Base-by-base conservation (phyloP, 2,113 vertebrate genomes). In the Lepus europaeus region DNA sequence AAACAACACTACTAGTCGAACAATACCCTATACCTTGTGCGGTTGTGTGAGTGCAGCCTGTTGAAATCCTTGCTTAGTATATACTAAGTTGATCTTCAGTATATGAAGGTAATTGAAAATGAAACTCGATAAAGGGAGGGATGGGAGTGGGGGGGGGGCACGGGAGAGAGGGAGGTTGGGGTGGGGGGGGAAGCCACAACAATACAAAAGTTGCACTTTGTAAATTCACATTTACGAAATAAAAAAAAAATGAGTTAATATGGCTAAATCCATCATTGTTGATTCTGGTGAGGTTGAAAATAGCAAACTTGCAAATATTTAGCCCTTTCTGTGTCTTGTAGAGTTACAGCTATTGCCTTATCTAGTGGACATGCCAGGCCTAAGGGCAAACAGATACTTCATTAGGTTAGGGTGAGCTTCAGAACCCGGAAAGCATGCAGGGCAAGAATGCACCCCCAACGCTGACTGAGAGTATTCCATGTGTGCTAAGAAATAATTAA, bases 231-330 rank as follows among this genome's bases (percentile, higher is more conserved):
- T 36, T 36, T 36, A 36, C 3, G 33, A 36, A 36, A 36, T 36
- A n/a, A n/a, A 36, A 36, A 64, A 17, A 39, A 31, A 64, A 76
- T 27, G 53, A 81, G 51, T 36, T 0, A 0, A 0, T 31, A 49
- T 5, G 7, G 22, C 56, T 64, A 17, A 93, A 59, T 51, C n/a
- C 70, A 74, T 93, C 96, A 89, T 79, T 96, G 95, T 97, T 97
- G 97, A 96, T 96, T 96, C 95, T 98, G 96, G 96, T 90, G 89
- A 96, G 87, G 89, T 96, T 97, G 96, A 97, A 97, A 97, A 98
- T 95, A 98, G 97, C 94, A 97, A 93, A 85, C 95, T 97, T 97
- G 97, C 95, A 97, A 96, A 95, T 95, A 94, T 96, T 97, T 96
- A 95, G 96, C 96, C 97, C 97, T 98, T 97, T 96, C 45, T 69